Base-by-base conservation (phyloP, 2,113 vertebrate species). In the Bos javanicus region DNA sequence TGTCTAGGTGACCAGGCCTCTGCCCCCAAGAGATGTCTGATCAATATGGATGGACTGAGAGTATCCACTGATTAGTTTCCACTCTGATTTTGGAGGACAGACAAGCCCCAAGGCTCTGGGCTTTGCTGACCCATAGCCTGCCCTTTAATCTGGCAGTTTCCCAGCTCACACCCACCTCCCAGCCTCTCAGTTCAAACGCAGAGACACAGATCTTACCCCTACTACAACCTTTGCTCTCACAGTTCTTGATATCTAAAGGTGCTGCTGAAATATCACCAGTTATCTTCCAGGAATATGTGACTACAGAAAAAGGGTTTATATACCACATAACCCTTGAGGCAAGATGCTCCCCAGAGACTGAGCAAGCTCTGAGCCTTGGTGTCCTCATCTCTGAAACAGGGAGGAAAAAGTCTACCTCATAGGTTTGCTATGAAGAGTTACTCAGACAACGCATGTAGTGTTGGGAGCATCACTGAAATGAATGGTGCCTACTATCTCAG, bases 61-160 rank as follows among this genome's bases (percentile, higher is more conserved):
- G 60, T 83, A 97, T 71, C 84, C 21, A 96, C 21, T 87, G 87
- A 97, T 97, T 83, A 46, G 60, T 91, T 97, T 97, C 91, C 71
- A 83, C 25, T 97, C 93, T 80, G 62, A 87, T 94, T 95, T 67
- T 87, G 59, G 94, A 91, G 78, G 52, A 92, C 56, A 97, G 92
- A 87, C 52, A 95, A 94, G 93, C 93, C 95, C 88, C 13, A 59
- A 87, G 95, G 97, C 94, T 87, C 87, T 82, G 14, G 57, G 81
- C 83, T 87, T 83, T 60, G 62, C 1, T 95, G 94, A 80, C 85
- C 94, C 14, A 52, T 91, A 87, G 86, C 60, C 33, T 90, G 82
- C 16, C 93, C 95, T 97, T 96, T 71, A 91, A 64, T 78, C 91
- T 93, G 62, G 52, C 33, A 48, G 64, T 60, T 90, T 26, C 57